phyloP scores from a whole-genome alignment of 1,140 invertebrate species.

The Drosophila nigromelanica region DNA sequence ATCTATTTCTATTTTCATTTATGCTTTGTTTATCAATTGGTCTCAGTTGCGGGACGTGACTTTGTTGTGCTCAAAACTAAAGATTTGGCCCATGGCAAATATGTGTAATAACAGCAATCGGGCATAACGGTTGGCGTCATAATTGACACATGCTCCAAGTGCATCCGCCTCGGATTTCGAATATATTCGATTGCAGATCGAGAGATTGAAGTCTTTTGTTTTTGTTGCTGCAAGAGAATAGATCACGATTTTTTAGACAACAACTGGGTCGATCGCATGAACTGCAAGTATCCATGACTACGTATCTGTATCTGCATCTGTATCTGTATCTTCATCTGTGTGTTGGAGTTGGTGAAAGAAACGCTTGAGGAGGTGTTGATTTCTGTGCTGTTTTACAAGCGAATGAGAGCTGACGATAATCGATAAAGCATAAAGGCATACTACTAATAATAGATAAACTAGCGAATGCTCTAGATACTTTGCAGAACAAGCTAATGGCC shows the following conservation, averaged over 20 bases:
- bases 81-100: slow-evolving; percentile 49
- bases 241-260: slow-evolving; percentile 61
- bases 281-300: slow-evolving; percentile 7
- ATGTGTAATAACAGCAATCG: slow-evolving; percentile 60
- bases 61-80: slow-evolving; percentile 35
- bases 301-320: neutral
- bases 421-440: slow-evolving; percentile 25
- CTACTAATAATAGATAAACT: slow-evolving; percentile 32
- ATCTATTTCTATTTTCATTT: slow-evolving; percentile 17
- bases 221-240: slow-evolving; percentile 11
- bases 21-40: slow-evolving; percentile 49
- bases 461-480: slow-evolving; percentile 30
- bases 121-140: slow-evolving; percentile 71
- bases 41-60: slow-evolving; percentile 47
- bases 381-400: neutral
- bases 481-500: slow-evolving; percentile 16
- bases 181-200: slow-evolving; percentile 11
- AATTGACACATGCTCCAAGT: slow-evolving; percentile 79
- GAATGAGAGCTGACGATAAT: slow-evolving; percentile 23
- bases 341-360: slow-evolving; percentile 11
- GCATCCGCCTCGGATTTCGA: slow-evolving; percentile 65
- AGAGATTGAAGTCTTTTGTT: slow-evolving; percentile 9
- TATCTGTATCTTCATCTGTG: neutral
- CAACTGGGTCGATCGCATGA: slow-evolving; percentile 62
- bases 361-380: slow-evolving; percentile 29